phyloP scores from a whole-genome alignment of 2,113 vertebrate species.

The Ophiodon elongatus region DNA sequence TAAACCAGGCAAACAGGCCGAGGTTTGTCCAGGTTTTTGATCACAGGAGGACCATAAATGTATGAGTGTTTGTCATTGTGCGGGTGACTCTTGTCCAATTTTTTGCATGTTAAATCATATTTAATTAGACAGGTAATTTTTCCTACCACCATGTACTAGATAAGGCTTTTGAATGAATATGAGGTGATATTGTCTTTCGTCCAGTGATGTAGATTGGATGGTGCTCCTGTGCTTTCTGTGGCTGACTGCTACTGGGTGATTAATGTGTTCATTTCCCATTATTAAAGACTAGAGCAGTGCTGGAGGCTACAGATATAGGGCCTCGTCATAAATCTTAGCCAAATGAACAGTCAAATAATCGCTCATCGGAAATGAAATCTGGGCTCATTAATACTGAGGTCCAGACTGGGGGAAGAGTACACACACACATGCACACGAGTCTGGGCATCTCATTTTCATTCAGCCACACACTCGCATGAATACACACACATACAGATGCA shows the following conservation, averaged over 20 bases:
- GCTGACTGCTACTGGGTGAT: conserved; percentile 95
- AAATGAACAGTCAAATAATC: conserved; percentile 99
- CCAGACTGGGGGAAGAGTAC: conserved; percentile 81
- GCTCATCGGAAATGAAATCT: conserved; percentile 99
- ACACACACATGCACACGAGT: conserved; percentile 26
- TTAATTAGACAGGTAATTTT: conserved; percentile 62
- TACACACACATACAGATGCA: conserved; percentile 51
- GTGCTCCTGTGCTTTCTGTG: conserved; percentile 87
- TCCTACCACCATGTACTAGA: conserved; percentile 48
- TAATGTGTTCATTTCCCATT: conserved; percentile 99
- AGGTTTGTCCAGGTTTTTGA: conserved; percentile 13
- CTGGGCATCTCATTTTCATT: conserved; percentile 29
- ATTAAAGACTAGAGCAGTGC: conserved; percentile 97
- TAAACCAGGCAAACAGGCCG: background rate
- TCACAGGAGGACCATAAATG: conserved; percentile 1
- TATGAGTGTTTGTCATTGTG: background rate
- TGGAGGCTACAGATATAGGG: conserved; percentile 98
- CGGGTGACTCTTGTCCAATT: conserved; percentile 34
- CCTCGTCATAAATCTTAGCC: conserved; percentile 95
- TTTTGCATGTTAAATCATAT: conserved; percentile 63
- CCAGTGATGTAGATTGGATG: conserved; percentile 68
- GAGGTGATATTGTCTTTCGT: conserved; percentile 49
- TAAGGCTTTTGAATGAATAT: conserved; percentile 64
- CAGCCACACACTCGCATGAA: conserved; percentile 28
- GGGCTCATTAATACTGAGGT: conserved; percentile 95